These are phyloP conservation scores for Amblyjoppa proteus DNA, from an alignment of 2,888 invertebrate species.

Conservation along the genomic window DNA sequence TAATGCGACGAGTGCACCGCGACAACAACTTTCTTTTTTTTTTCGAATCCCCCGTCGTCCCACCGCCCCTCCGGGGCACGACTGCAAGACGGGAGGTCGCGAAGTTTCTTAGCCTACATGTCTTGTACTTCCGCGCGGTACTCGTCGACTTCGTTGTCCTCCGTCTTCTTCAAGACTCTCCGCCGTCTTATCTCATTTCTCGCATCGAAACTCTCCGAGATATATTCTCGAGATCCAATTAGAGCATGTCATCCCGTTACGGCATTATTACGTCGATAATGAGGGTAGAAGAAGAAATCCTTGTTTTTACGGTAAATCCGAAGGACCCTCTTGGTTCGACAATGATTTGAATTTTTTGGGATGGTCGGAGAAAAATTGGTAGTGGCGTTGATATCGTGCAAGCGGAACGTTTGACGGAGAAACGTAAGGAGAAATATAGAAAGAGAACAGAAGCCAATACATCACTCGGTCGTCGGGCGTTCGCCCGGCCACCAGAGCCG, in stretches of 20 bases:
- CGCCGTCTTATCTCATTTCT: conserved; percentile 13
- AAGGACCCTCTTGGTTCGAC: neutral
- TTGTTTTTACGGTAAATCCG: conserved; percentile 4
- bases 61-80: conserved; percentile 7
- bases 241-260: conserved; percentile 41
- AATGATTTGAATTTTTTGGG: conserved; percentile 21
- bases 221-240: conserved; percentile 48
- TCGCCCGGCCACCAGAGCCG: conserved; percentile 79
- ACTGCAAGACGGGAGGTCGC: conserved; percentile 19
- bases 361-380: conserved; percentile 19
- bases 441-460: conserved; percentile 80
- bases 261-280: conserved; percentile 47
- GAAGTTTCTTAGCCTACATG: conserved; percentile 33
- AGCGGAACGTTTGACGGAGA: conserved; percentile 51
- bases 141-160: conserved; percentile 27
- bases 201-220: conserved; percentile 19
- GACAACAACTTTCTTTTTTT: conserved; percentile 38
- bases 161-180: conserved; percentile 21
- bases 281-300: conserved; percentile 7
- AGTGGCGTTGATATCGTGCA: conserved; percentile 57
- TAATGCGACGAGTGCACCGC: conserved; percentile 62
- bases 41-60: neutral
- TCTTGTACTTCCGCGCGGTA: conserved; percentile 48
- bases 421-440: conserved; percentile 69
- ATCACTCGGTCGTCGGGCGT: conserved; percentile 80